A percentile compares a stretch with the other conserved stretches of the same genome.
Evolutionary conservation across 2,888 invertebrate genomes (phyloP).

Genomic region (Dicyrtomina minuta): DNA sequence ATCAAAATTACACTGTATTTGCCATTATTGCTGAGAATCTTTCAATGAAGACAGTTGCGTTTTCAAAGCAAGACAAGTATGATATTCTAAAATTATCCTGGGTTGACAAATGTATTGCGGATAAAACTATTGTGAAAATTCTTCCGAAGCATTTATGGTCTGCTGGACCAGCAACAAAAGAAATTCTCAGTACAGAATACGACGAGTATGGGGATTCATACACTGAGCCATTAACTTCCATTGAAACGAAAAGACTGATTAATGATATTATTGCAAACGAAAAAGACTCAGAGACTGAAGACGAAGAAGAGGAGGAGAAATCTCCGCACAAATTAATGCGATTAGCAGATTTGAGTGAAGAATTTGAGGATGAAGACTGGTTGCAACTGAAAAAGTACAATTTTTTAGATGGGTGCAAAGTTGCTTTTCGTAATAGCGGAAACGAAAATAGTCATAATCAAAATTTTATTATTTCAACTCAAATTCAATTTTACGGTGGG

Average conservation of each 20-base stretch:
- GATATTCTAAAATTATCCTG: conserved; percentile 73
- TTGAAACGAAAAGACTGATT: conserved; percentile 63
- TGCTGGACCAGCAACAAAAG: conserved; percentile 61
- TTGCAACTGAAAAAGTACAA: conserved; percentile 13
- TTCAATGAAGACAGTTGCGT: conserved; percentile 58
- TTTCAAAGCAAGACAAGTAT: conserved; percentile 10
- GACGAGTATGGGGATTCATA: conserved; percentile 80
- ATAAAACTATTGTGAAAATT: conserved; percentile 56
- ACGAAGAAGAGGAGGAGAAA: too few species aligned
- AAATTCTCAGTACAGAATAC: conserved; percentile 64
- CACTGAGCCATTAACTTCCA: conserved; percentile 62
- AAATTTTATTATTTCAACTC: neutral
- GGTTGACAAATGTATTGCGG: conserved; percentile 62
- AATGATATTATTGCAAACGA: neutral
- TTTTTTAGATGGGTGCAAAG: conserved; percentile 16
- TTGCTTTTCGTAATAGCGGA: conserved; percentile 31
- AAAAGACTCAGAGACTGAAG: too few species aligned
- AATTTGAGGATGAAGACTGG: neutral
- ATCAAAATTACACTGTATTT: conserved; percentile 32
- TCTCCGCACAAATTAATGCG: too few species aligned
- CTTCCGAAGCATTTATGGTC: conserved; percentile 70
- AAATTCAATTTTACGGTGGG: conserved; percentile 44
- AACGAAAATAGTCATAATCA: neutral
- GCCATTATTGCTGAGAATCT: conserved; percentile 48
- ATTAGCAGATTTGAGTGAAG: neutral